Conservation (phyloP, 2,888 invertebrate genomes). For the Agrotis exclamationis region DNA sequence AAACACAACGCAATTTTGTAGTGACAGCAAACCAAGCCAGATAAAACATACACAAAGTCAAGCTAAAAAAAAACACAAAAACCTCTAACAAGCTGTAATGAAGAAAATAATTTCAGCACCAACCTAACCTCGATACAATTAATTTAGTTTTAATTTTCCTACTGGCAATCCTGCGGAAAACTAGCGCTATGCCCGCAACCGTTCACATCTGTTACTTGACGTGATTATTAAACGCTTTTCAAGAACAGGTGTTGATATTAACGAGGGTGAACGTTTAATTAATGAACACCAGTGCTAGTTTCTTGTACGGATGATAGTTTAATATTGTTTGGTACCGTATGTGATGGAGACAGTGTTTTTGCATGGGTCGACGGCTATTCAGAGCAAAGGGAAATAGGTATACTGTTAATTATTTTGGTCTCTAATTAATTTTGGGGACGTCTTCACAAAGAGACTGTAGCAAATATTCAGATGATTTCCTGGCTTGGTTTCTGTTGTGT, state of each 20-base stretch:
- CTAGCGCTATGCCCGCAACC: slow-evolving; percentile 80
- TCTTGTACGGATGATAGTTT: slow-evolving; percentile 69
- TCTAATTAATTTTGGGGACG: slow-evolving; percentile 36
- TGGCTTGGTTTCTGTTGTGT: neutral
- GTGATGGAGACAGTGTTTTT: slow-evolving; percentile 62
- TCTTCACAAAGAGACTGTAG: neutral
- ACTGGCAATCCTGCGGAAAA: slow-evolving; percentile 78
- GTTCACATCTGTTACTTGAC: slow-evolving; percentile 85
- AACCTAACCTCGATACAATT: slow-evolving; percentile 69
- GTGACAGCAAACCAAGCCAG: neutral
- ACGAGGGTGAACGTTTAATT: slow-evolving; percentile 89
- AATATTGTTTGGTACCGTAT: slow-evolving; percentile 62
- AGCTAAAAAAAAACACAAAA: slow-evolving; percentile 16
- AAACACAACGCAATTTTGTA: neutral
- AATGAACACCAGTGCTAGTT: slow-evolving; percentile 83
- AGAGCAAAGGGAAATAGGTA: slow-evolving; percentile 5
- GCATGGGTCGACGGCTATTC: slow-evolving; percentile 47
- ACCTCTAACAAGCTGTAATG: slow-evolving; percentile 39
- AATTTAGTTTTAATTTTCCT: slow-evolving; percentile 86
- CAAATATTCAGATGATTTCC: neutral
- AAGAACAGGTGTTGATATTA: slow-evolving; percentile 90
- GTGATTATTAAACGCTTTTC: slow-evolving; percentile 90
- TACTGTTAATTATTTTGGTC: slow-evolving; percentile 14
- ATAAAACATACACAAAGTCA: slow-evolving; percentile 20
- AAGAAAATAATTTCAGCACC: slow-evolving; percentile 55